Base-by-base conservation (phyloP, 2,888 invertebrate species). In the Catocala fraxini region DNA sequence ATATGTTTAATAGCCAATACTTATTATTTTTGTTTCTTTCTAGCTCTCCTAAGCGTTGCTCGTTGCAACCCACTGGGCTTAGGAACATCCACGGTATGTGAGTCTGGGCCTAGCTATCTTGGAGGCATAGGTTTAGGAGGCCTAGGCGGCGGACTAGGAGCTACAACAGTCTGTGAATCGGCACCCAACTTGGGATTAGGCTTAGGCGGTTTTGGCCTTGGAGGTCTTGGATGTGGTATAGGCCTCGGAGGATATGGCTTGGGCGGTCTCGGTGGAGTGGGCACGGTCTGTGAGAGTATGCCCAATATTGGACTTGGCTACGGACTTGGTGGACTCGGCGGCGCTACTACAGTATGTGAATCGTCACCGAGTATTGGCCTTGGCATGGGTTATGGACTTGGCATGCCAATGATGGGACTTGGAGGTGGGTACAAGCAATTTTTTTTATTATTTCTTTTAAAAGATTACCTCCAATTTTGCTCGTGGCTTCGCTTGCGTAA, bases 21-120 rank as follows among this genome's bases (percentile, higher is more conserved):
- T n/a, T n/a, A n/a, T n/a, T n/a, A n/a, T n/a, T n/a, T n/a, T 51
- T 35, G 5, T 41, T 51, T 56, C 52, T 60, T 68, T 51, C 7
- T 67, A 90, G 90, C 87, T 41, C 70, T 88, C 11, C 64, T 90
- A 12, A 84, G 84, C 78, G 65, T 83, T 0, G 86, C 78, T 1
- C 73, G 58, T 15, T 82, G 84, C 73, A 84, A 83, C 62, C 90
- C 90, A 0, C 11, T 89, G 55, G 84, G 81, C 0, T 25, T 89
- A 25, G 85, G 82, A 0, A 73, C 68, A 7, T 66, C 81, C 0
- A 82, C 87, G 0, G 59, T 85, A n/a, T 87, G 85, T 49, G 86
- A 87, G 53, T 68, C 77, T 0, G n/a, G 71, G 0, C 72, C 82
- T 6, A 81, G 73, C 62, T 59, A 41, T 9, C 2, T 51, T 2